A percentile compares a stretch with the other conserved stretches of the same genome.
Evolutionary conservation across 2,888 invertebrate species (phyloP).

Genomic region (Blastobasis adustella): DNA sequence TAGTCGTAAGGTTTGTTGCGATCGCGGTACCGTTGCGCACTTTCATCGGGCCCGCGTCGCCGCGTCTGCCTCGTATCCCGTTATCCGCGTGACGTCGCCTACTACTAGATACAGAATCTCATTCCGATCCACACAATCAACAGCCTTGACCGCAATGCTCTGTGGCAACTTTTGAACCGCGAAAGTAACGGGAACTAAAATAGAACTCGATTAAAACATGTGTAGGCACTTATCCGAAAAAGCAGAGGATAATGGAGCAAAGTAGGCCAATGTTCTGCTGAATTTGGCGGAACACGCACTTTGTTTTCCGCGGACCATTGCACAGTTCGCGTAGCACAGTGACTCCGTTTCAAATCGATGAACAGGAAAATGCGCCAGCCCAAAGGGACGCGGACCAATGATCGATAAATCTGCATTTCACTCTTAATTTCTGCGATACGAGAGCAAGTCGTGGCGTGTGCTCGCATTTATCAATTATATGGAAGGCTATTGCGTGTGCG

Average conservation of each 20-base stretch:
- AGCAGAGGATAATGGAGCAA: too few relatives aligned
- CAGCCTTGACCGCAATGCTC: too few relatives aligned
- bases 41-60: slow-evolving; percentile 31
- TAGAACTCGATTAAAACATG: too few relatives aligned
- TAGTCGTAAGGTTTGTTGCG: slow-evolving; percentile 43
- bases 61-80: slow-evolving; percentile 15
- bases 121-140: too few relatives aligned
- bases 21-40: slow-evolving; percentile 56
- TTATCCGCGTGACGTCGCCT: slow-evolving; percentile 14
- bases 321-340: background rate
- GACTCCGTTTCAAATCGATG: background rate
- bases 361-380: background rate
- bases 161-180: too few relatives aligned
- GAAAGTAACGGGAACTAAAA: too few relatives aligned
- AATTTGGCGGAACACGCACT: too few relatives aligned
- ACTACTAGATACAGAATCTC: too few relatives aligned
- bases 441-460: background rate
- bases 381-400: background rate
- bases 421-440: background rate
- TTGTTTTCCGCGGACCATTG: background rate
- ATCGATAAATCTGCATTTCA: background rate
- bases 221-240: too few relatives aligned
- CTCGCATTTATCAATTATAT: slow-evolving; percentile 20
- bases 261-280: too few relatives aligned
- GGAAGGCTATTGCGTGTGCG: slow-evolving; percentile 28